Percentiles rank a stretch among this genome's conserved stretches.
Conservation (phyloP, 1,140 invertebrate genomes). For the Agrypnia vestita region DNA sequence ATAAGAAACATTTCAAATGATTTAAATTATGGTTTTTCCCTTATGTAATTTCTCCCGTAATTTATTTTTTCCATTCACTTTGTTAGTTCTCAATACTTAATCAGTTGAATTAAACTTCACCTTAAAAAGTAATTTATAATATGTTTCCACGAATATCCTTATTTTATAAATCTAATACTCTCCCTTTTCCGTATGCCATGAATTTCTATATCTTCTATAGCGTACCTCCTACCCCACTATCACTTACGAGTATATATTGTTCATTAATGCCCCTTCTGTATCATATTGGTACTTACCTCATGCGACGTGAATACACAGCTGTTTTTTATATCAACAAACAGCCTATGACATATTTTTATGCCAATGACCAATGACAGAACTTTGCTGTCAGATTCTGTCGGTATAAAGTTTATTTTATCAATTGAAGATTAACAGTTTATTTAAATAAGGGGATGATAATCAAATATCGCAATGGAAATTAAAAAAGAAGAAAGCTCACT, state of each 20-base stretch:
- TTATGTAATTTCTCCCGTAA: too few species aligned
- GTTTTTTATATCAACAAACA: constrained; percentile 2
- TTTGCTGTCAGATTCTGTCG: constrained; percentile 45
- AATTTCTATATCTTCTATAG: too few species aligned
- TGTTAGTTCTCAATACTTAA: too few species aligned
- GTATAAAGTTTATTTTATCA: constrained; percentile 29
- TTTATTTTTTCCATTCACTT: too few species aligned
- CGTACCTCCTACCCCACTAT: not conserved
- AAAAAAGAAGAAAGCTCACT: constrained; percentile 49
- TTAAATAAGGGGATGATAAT: constrained; percentile 40
- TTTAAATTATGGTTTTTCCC: too few species aligned
- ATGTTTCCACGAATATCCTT: too few species aligned
- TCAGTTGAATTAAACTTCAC: too few species aligned
- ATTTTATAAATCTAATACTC: too few species aligned
- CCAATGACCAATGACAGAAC: constrained; percentile 38
- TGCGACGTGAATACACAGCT: constrained; percentile 5
- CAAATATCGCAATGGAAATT: constrained; percentile 41
- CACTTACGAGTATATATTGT: not conserved
- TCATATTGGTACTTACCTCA: not conserved
- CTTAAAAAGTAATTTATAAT: too few species aligned
- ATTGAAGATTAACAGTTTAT: not conserved
- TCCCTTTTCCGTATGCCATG: too few species aligned
- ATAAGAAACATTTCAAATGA: too few species aligned
- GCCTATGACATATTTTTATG: constrained; percentile 26
- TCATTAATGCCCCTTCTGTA: not conserved